These are phyloP conservation scores for Eucidaris tribuloides DNA, from an alignment of 35 echinoderm and acorn worm genomes.

Conservation along the genomic window DNA sequence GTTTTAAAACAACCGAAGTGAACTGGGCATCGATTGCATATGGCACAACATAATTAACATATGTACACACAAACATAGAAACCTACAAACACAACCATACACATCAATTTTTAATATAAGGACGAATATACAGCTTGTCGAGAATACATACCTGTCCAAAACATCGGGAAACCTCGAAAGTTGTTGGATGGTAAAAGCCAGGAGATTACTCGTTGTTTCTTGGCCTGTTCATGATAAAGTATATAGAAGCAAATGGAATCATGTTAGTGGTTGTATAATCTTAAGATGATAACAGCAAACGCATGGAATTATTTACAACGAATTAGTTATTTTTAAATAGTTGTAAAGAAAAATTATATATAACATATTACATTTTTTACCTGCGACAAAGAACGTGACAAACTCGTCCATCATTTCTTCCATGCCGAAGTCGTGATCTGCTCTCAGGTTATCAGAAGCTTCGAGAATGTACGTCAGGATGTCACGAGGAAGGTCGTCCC, in stretches of 20 bases:
- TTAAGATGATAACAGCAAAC: background rate
- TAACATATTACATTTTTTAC: background rate
- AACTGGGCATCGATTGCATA: too few species aligned
- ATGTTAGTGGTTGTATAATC: background rate
- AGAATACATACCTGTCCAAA: constrained; percentile 41
- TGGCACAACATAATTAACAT: too few species aligned
- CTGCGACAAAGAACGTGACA: constrained; percentile 65
- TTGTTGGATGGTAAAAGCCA: constrained; percentile 29
- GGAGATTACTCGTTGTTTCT: constrained; percentile 21
- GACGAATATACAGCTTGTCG: too few species aligned
- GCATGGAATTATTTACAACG: background rate
- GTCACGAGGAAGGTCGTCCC: constrained; percentile 37
- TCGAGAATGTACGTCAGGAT: constrained; percentile 64
- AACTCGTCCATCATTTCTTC: constrained; percentile 80
- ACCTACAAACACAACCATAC: too few species aligned
- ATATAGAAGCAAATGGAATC: background rate
- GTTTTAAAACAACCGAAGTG: too few species aligned
- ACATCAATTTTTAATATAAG: too few species aligned
- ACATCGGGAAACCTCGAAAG: constrained; percentile 28
- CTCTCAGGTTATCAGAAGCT: constrained; percentile 2
- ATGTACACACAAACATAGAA: too few species aligned
- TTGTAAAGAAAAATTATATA: background rate
- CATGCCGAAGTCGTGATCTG: constrained; percentile 17
- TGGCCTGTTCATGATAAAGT: background rate
- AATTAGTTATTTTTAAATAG: background rate